Conservation (phyloP, 2,797 vertebrate genomes). For the Oryzias sinensis region DNA sequence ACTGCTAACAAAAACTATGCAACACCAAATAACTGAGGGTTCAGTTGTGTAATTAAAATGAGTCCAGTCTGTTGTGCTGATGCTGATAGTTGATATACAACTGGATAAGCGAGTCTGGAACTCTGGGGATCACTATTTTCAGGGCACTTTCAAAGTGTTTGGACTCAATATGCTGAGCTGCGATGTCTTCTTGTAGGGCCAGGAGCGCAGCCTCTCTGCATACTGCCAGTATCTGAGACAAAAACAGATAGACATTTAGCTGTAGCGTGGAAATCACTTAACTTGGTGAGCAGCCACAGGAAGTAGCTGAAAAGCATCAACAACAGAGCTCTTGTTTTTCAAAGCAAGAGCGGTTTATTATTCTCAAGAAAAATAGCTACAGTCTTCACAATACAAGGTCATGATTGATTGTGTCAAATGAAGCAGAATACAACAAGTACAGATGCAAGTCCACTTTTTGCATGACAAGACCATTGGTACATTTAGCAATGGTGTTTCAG, state of each 20-base stretch:
- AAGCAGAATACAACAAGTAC: no score
- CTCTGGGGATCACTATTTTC: constrained; percentile 83
- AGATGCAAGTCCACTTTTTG: no score
- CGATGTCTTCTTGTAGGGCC: constrained; percentile 87
- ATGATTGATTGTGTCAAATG: no score
- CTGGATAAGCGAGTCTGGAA: constrained; percentile 86
- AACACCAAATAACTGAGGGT: no score
- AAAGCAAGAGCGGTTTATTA: no score
- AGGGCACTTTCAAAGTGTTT: constrained; percentile 86
- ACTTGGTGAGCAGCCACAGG: constrained; percentile 6
- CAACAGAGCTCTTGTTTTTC: background rate
- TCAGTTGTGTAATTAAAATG: constrained; percentile 66
- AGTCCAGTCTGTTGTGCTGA: constrained; percentile 78
- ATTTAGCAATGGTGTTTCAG: no score
- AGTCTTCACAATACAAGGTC: no score
- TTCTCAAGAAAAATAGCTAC: no score
- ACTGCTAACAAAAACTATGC: no score
- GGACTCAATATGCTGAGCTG: constrained; percentile 70
- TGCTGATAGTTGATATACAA: constrained; percentile 87
- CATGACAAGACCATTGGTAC: no score
- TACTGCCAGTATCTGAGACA: constrained; percentile 87
- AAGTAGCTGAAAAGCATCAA: constrained; percentile 11
- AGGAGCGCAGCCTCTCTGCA: constrained; percentile 91
- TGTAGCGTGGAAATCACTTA: constrained; percentile 28
- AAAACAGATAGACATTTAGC: constrained; percentile 66